Conservation (phyloP, 2,797 vertebrate species). For the Diglossa cyanea region DNA sequence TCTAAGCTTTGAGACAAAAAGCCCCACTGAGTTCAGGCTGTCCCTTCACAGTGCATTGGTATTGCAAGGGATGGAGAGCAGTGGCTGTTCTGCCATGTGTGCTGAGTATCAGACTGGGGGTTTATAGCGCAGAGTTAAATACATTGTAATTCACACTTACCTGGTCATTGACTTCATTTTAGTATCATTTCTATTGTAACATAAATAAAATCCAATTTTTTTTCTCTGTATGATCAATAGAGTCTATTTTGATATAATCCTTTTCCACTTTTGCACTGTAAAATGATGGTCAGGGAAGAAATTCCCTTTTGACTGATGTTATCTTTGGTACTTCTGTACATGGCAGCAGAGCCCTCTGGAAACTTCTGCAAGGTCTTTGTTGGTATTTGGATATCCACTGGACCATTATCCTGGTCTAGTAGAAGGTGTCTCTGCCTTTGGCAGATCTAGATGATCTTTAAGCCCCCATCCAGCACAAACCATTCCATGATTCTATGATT, state of each 20-base stretch:
- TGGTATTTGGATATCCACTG: not conserved
- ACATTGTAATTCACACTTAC: not conserved
- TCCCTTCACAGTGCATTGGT: not conserved
- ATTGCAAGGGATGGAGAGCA: not conserved
- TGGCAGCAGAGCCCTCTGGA: not conserved
- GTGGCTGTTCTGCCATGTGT: not conserved
- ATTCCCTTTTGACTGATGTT: not conserved
- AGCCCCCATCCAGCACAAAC: not conserved
- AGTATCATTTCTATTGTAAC: not conserved
- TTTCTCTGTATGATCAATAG: not conserved
- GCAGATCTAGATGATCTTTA: not conserved
- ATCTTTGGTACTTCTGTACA: not conserved
- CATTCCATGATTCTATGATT: not conserved
- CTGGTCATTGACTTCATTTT: not conserved
- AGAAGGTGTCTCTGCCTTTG: not conserved
- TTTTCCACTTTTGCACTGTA: not conserved
- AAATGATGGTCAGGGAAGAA: not conserved
- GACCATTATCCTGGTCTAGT: not conserved
- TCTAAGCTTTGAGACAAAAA: not conserved
- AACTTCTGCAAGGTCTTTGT: not conserved
- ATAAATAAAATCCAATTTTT: not conserved
- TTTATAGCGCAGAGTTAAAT: not conserved
- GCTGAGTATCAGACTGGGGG: rapidly evolving
- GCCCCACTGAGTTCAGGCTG: not conserved
- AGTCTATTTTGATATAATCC: not conserved